Evolutionary conservation across 2,113 vertebrate species (phyloP).

Genomic region (Dicentrarchus labrax): DNA sequence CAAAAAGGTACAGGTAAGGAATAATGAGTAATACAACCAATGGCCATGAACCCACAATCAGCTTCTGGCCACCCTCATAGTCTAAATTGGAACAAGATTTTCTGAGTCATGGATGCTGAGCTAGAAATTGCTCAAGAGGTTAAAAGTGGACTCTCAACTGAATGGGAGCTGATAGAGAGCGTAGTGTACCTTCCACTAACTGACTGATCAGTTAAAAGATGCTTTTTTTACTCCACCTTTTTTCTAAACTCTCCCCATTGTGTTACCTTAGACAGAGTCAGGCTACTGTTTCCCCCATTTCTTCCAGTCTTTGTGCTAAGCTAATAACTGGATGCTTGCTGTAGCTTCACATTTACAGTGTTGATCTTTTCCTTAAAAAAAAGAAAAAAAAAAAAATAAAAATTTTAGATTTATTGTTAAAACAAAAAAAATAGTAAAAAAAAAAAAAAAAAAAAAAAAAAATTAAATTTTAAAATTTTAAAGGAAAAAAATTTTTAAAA

Average conservation of each 20-base stretch:
- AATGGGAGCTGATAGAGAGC: background rate
- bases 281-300: background rate
- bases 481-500: no score
- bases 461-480: no score
- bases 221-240: background rate
- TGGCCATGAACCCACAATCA: constrained; percentile 21
- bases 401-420: no score
- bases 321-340: background rate
- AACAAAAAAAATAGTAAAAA: no score
- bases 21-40: constrained; percentile 35
- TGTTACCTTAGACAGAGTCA: background rate
- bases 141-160: constrained; percentile 11
- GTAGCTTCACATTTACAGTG: background rate
- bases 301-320: background rate
- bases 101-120: constrained; percentile 5
- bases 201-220: background rate
- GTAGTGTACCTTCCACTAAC: background rate
- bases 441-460: no score
- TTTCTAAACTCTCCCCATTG: background rate
- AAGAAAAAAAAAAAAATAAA: no score
- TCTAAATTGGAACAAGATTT: constrained; percentile 23
- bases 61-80: background rate
- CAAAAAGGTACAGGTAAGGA: constrained; percentile 56
- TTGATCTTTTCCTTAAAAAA: background rate
- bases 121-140: constrained; percentile 28